Evolutionary conservation across 2,888 invertebrate genomes (phyloP), one percentile per base, ranked within the genome.

Genomic region (Atethmia centrago): DNA sequence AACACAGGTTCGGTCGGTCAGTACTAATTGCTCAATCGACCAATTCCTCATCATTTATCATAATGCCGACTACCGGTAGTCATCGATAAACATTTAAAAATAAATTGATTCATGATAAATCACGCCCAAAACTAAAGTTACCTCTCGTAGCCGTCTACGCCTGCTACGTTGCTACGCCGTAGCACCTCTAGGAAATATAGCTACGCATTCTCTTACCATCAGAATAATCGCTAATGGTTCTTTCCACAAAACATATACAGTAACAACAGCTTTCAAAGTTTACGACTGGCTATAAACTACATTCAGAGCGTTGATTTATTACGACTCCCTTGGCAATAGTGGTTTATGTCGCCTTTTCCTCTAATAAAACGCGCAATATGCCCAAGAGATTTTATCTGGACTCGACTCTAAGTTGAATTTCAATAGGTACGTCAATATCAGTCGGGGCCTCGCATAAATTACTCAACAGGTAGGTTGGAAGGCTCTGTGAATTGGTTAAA

Each of bases 241-340:
- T 80, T 83, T 80, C 82, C 76, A 74, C 71, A 71, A 83, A 76
- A 85, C 78, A 78, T 85, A 88, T 87, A 88, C 85, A 88, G 79
- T 85, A 85, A 82, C 76, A 83, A 79, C 79, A 83, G 88, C 90
- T 90, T 86, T 89, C 85, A 88, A 86, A 83, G 81, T 88, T 91
- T 88, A 91, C 89, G 88, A 89, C 86, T 82, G 77, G 79, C 85
- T 74, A 85, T 90, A 88, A 90, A 90, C 79, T 75, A 84, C 77
- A 82, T 83, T 74, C 77, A 85, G 84, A 82, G 71, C 58, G 79
- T 85, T 87, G 87, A 89, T 89, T 88, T 88, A 89, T 86, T 80
- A 77, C 82, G 77, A 77, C 71, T 86, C 85, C 81, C 85, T 67
- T 51, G 80, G 77, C 79, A 82, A 77, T 84, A 83, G 83, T 82